A percentile compares a stretch with the other conserved stretches of the same genome.
Conservation (phyloP, 2,888 invertebrate species). For the Lochmaea capreae region DNA sequence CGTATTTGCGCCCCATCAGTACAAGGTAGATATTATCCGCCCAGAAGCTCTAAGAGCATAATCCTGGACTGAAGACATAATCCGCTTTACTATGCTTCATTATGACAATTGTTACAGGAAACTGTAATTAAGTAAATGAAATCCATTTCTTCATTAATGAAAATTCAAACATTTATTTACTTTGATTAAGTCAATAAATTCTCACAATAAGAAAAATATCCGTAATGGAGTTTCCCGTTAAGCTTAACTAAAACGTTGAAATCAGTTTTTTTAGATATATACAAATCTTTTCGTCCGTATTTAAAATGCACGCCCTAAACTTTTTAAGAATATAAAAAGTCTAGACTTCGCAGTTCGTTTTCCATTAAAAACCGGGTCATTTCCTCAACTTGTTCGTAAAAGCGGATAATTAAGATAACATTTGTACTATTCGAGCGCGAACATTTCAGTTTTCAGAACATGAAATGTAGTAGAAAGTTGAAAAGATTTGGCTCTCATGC, state of each 20-base stretch:
- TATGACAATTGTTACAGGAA: no score
- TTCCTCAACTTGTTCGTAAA: neutral
- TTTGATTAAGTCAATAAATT: no score
- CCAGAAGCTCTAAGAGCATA: no score
- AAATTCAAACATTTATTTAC: no score
- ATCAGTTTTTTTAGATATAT: neutral
- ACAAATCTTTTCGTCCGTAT: neutral
- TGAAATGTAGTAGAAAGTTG: neutral
- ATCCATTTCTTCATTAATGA: no score
- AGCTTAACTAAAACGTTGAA: neutral
- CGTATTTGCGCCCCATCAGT: no score
- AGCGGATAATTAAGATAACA: constrained; percentile 6
- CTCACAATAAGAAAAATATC: neutral
- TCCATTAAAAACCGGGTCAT: constrained; percentile 9
- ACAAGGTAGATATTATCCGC: no score
- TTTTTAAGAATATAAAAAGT: constrained; percentile 6
- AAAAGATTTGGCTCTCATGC: neutral
- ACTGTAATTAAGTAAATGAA: no score
- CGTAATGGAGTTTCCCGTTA: neutral
- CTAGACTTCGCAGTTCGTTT: constrained; percentile 7
- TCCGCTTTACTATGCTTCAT: no score
- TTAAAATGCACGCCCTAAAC: neutral
- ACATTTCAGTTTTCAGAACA: neutral
- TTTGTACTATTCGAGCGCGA: constrained; percentile 1
- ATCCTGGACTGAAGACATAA: no score